Base-by-base conservation (phyloP, 2,797 vertebrate genomes). In the Muraenolepis orangiensis region DNA sequence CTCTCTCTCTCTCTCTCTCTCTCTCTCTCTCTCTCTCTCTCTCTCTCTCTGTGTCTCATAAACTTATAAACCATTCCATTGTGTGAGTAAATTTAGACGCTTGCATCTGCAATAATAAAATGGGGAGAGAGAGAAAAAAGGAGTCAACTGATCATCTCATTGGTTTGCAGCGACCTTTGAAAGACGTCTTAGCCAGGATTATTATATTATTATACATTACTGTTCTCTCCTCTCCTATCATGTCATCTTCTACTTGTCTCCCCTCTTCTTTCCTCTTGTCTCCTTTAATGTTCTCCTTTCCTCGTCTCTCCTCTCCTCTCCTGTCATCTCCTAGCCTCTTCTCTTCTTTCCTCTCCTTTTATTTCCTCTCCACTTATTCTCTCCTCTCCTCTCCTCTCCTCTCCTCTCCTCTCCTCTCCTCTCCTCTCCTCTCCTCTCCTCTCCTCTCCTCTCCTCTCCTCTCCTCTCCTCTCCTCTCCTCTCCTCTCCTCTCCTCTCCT, bases 31-130 rank as follows among this genome's bases (percentile, higher is more conserved):
- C 2, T 40, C 11, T 34, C 7, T 38, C 36, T 38, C 3, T 38
- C 36, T 38, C 3, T 10, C 36, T 38, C 1, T 38, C 36, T 38
- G 36, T 10, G 3, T 38, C 36, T 38, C 7, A 10, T 10, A 38
- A 38, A 38, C 83, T 87, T 91, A 89, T 89, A 90, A 93, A 86
- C 86, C 85, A 90, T 91, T 86, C 86, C 85, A 90, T 91, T 86
- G 81, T 79, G 78, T 26, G 82, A 81, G 83, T 91, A 87, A 87
- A 87, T 89, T 87, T 90, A 89, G 88, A 85, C 0, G 29, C 72
- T 18, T 64, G 1, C 20, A 71, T 85, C 78, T 75, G 82, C 79
- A 82, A 84, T 77, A 67, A 34, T 34, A 34, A 34, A 34, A 34
- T 34, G 32, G 32, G 32, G 32, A 34, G 7, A 34, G 32, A 34